phyloP scores from a whole-genome alignment of 2,888 invertebrate genomes.

The Oegoconia quadripuncta region DNA sequence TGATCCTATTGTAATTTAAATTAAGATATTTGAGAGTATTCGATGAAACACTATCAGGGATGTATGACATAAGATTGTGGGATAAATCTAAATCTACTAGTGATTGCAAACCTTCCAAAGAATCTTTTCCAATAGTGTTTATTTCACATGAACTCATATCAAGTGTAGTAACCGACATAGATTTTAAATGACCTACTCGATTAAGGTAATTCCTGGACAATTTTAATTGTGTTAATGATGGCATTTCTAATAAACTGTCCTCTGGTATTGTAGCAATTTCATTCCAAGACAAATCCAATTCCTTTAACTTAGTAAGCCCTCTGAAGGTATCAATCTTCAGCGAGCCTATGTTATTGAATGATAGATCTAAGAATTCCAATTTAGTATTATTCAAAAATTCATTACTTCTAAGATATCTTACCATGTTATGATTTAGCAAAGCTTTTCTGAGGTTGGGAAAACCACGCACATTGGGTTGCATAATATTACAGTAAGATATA shows the following conservation, averaged over 20 bases:
- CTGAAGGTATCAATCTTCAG: slow-evolving; percentile 81
- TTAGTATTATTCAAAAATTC: slow-evolving; percentile 81
- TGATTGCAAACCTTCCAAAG: slow-evolving; percentile 78
- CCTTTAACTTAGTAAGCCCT: slow-evolving; percentile 75
- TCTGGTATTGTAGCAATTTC: slow-evolving; percentile 80
- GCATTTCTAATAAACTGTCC: slow-evolving; percentile 79
- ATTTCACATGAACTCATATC: slow-evolving; percentile 85
- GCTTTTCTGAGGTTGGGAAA: slow-evolving; percentile 80
- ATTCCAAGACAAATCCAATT: slow-evolving; percentile 85
- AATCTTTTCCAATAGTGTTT: slow-evolving; percentile 72
- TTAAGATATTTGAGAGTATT: slow-evolving; percentile 80
- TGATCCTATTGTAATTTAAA: slow-evolving; percentile 80
- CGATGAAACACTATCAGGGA: slow-evolving; percentile 81
- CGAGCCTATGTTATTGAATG: slow-evolving; percentile 81
- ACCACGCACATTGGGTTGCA: slow-evolving; percentile 78
- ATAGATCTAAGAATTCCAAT: slow-evolving; percentile 81
- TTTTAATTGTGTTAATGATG: slow-evolving; percentile 79
- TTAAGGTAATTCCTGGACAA: slow-evolving; percentile 83
- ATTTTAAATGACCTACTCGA: slow-evolving; percentile 77
- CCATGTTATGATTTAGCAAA: slow-evolving; percentile 81
- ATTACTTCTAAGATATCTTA: slow-evolving; percentile 76
- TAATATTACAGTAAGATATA: slow-evolving; percentile 81
- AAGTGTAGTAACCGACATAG: slow-evolving; percentile 76
- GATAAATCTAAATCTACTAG: slow-evolving; percentile 81
- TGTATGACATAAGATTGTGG: slow-evolving; percentile 80